Base-by-base conservation (phyloP, 2,113 vertebrate species). In the Megalops atlanticus region DNA sequence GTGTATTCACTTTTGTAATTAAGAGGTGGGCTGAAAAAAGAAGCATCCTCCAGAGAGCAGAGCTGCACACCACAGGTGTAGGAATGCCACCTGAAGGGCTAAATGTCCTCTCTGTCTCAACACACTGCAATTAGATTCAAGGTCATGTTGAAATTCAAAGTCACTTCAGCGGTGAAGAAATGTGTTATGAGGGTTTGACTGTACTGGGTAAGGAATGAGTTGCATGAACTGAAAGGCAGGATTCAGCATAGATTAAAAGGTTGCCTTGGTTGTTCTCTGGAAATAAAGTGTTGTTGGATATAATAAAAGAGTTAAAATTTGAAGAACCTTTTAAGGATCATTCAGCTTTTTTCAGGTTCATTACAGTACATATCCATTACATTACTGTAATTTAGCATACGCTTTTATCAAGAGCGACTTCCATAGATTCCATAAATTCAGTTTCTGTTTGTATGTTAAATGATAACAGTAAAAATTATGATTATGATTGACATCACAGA, bases 1-100 rank as follows among this genome's bases (percentile, higher is more conserved):
- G 54, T 79, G 38, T 39, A 52, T 40, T 76, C 39, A 83, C 45
- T 72, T 71, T 21, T n/a, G 78, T 82, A 74, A 82, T 86, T 84
- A 76, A 80, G 45, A 64, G 47, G 14, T 72, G 79, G 41, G 40
- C 39, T 76, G n/a, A 36, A 69, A 33, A 21, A 36, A 35, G 76
- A 14, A 40, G 68, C n/a, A n/a, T 38, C 21, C 54, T 58, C 38
- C 45, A 1, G 18, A 77, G 33, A 36, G 27, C 21, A 5, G 52
- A 40, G 71, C 24, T 36, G 45, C 2, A 8, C 43, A 68, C 49
- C 35, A 2, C 38, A n/a, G 10, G 54, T 69, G 58, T 49, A n/a
- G 3, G 52, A 35, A 40, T 18, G 18, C 38, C 49, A n/a, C 76
- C 40, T 78, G 24, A 78, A 78, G 54, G 76, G 2, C 11, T 39